phyloP scores from a whole-genome alignment of 1,140 invertebrate genomes.

The Drosophila tsacasi region DNA sequence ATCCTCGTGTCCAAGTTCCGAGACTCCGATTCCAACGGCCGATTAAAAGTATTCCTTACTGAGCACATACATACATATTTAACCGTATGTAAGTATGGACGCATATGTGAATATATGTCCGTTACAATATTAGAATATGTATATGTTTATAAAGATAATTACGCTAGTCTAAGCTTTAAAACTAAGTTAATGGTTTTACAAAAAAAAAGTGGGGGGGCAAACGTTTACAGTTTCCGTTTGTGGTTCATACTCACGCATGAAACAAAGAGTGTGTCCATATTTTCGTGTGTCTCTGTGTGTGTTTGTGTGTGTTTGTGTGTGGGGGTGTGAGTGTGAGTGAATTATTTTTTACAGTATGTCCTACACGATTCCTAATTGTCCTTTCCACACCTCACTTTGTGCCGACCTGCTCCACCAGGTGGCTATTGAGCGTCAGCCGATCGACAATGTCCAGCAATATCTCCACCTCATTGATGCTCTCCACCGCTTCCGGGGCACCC shows the following conservation, averaged over 20 bases:
- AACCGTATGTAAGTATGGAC: constrained; percentile 16
- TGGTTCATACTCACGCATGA: constrained; percentile 26
- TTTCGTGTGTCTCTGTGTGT: constrained; percentile 9
- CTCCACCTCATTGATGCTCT: constrained; percentile 71
- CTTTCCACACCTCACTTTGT: constrained; percentile 42
- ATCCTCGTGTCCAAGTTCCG: not conserved
- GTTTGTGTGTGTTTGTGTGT: not conserved
- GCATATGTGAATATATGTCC: constrained; percentile 18
- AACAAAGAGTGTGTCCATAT: constrained; percentile 43
- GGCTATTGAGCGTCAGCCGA: constrained; percentile 55
- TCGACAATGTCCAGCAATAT: constrained; percentile 81
- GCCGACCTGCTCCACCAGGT: constrained; percentile 72
- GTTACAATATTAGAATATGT: constrained; percentile 19
- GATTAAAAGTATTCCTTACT: constrained; percentile 15
- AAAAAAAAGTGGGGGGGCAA: constrained; percentile 58
- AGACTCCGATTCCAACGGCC: not conserved
- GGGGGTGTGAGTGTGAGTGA: constrained; percentile 11
- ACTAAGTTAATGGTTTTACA: constrained; percentile 73
- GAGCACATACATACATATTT: constrained; percentile 31
- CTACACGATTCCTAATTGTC: constrained; percentile 17
- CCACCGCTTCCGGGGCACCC: constrained; percentile 70
- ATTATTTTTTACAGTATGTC: constrained; percentile 37
- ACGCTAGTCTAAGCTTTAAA: constrained; percentile 73
- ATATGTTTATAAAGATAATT: constrained; percentile 46
- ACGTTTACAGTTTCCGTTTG: constrained; percentile 8